Base-by-base conservation (phyloP, 2,797 vertebrate genomes). In the Danio jaintianensis region DNA sequence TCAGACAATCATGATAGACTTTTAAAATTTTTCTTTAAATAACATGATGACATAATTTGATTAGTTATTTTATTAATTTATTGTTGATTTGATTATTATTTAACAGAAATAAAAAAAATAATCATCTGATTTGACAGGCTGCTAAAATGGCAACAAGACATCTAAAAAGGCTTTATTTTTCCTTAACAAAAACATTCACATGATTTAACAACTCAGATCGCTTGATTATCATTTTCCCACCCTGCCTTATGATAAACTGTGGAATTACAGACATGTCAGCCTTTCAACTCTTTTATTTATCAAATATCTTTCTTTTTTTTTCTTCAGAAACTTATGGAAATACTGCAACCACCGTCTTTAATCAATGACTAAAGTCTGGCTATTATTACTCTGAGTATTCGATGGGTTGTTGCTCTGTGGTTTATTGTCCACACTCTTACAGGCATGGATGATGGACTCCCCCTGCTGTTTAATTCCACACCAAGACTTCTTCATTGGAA, bases 381-480 rank as follows among this genome's bases (percentile, higher is more conserved):
- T 18, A 8, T 13, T 68, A 22, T 56, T 8, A 70, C 55, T 8
- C 18, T 42, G 6, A 42, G 22, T 0, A n/a, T 42, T 42, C 16
- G 3, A 6, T 11, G 0, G 38, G 15, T 18, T 40, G 38, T 11
- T 56, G 5, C 40, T 45, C 12, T 58, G 15, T 47, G 20, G 18
- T 13, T 22, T 58, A 40, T 58, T 16, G 12, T 10, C 5, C 48
- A 55, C 36, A 70, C 68, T 38, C 1, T 69, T 52, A 47, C n/a
- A 53, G 13, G 52, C 13, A 61, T 3, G 6, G 71, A 61, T 15
- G 20, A 29, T 59, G 42, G 56, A 47, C 71, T 74, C 56, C 71
- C 71, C 43, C 71, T 74, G 43, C 40, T 74, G 56, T 74, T 47
- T 74, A n/a, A 5, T 5, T 73, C 36, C 20, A 13, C 11, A 50